A percentile compares a stretch with the other conserved stretches of the same genome.
phyloP scores from a whole-genome alignment of 2,888 invertebrate species.

The Lasioglossum lativentre region DNA sequence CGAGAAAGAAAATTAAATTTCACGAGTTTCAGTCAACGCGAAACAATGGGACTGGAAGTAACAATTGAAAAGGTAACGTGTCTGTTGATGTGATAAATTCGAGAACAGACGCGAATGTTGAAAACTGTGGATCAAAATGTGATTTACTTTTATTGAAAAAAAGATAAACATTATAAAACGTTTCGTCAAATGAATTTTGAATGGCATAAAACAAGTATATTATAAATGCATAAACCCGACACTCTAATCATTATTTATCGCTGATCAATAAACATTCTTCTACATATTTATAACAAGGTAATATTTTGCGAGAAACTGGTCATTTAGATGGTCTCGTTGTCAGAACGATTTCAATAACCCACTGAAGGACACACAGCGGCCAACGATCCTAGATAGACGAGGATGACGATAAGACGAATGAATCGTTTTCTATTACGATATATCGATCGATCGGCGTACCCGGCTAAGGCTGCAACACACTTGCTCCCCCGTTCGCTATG shows the following conservation, averaged over 20 bases:
- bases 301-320: not conserved
- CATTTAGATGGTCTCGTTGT: constrained; percentile 24
- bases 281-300: not conserved
- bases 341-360: constrained; percentile 50
- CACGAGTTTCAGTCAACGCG: not conserved
- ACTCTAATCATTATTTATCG: no score
- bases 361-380: constrained; percentile 22
- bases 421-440: constrained; percentile 76
- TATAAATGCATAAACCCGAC: no score
- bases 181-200: no score
- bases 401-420: constrained; percentile 49
- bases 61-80: not conserved
- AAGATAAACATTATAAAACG: no score
- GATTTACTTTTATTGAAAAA: not conserved
- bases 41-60: not conserved
- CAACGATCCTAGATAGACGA: constrained; percentile 32
- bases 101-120: not conserved
- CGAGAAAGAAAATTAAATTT: not conserved
- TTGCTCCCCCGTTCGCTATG: constrained; percentile 46
- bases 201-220: no score
- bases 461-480: constrained; percentile 26
- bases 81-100: not conserved
- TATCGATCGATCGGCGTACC: constrained; percentile 61
- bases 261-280: no score
- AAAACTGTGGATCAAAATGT: not conserved